Conservation (phyloP, 2,888 invertebrate genomes). For the Aquatica leii region DNA sequence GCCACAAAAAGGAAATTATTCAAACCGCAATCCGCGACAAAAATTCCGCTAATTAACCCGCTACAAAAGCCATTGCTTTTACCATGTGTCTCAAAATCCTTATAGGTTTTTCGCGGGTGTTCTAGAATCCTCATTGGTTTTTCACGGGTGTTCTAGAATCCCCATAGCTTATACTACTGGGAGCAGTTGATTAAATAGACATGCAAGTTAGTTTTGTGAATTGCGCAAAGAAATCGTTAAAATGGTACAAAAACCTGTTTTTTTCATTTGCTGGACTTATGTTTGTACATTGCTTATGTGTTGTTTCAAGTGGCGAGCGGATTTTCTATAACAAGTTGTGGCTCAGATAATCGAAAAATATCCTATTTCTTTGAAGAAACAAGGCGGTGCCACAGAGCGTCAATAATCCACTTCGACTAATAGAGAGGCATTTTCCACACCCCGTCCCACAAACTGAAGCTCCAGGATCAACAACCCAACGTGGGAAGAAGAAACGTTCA, state of each 20-base stretch:
- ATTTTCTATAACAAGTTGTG: neutral
- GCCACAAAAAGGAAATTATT: no score
- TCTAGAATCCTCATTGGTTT: no score
- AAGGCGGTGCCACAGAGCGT: neutral
- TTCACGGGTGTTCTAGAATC: no score
- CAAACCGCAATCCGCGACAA: no score
- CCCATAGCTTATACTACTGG: no score
- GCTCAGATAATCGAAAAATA: neutral
- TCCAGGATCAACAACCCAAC: neutral
- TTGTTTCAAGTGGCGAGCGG: neutral
- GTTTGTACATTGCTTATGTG: no score
- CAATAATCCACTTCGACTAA: conserved; percentile 1
- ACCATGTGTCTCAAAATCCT: no score
- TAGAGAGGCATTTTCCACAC: neutral
- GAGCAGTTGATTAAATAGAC: neutral
- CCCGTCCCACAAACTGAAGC: neutral
- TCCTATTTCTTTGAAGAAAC: neutral
- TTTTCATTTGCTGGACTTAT: no score
- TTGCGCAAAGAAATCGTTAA: neutral
- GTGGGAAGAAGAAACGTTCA: neutral
- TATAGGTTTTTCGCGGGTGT: no score
- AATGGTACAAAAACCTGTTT: no score
- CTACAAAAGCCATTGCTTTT: no score
- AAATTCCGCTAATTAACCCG: no score
- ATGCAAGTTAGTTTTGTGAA: neutral